Base-by-base conservation (phyloP, 2,113 vertebrate species). In the Camelus dromedarius region DNA sequence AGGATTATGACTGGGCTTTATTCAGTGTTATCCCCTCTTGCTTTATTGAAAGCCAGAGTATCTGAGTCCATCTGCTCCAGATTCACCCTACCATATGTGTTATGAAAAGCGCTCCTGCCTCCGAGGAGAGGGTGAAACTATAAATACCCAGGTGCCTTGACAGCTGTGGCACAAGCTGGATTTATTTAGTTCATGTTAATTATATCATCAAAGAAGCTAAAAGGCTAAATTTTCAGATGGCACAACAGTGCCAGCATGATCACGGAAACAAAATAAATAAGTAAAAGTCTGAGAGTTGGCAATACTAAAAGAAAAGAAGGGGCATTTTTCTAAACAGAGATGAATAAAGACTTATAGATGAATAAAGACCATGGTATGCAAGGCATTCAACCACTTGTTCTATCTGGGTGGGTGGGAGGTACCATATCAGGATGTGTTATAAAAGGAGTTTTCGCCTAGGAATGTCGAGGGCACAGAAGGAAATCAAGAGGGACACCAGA, bases 111-210 rank as follows among this genome's bases (percentile, higher is more conserved):
- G 62, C 12, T 92, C 48, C 20, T 54, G 8, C 24, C 22, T 56
- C 58, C 80, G 62, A 80, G 58, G 30, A 84, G 11, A 69, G 38
- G 32, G 22, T 87, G 28, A 85, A 67, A 38, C 24, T 91, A 64
- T 85, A 89, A 82, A 94, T 81, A 89, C 38, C 7, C 88, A 92
- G 67, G 77, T 94, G 83, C 46, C n/a, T 60, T 77, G 62, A 95
- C 12, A 96, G 60, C 46, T 92, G 69, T 87, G 54, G 32, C 67
- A 72, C 46, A 89, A 95, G 67, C 73, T 94, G 79, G 16, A 79
- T 94, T 94, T 77, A 86, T 82, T 82, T 94, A 77, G 20, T 73
- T 64, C 67, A 73, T 85, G 72, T 80, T 93, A 91, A 93, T 75
- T 89, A 93, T 82, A 56, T 15, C 35, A 81, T 86, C 28, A 89